phyloP scores from a whole-genome alignment of 2,888 invertebrate species.

The Perizoma flavofasciatum region DNA sequence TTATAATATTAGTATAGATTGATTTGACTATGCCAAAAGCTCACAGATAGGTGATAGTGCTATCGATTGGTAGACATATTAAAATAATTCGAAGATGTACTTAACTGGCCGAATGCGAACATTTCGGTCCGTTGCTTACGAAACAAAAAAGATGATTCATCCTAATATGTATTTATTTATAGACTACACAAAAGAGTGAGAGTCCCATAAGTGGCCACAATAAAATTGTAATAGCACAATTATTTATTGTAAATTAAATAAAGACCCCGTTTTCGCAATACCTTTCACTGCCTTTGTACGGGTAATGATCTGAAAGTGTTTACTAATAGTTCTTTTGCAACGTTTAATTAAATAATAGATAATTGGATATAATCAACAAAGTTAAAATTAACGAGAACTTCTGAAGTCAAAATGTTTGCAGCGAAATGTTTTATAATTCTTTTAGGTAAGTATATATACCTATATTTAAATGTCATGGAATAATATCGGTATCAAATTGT shows the following conservation, averaged over 20 bases:
- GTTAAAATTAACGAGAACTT: background rate
- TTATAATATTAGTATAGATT: too few relatives aligned
- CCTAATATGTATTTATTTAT: background rate
- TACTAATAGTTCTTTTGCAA: slow-evolving; percentile 22
- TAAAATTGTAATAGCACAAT: slow-evolving; percentile 26
- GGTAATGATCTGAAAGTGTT: slow-evolving; percentile 25
- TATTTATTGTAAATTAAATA: slow-evolving; percentile 23
- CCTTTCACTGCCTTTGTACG: slow-evolving; percentile 29
- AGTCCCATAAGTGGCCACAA: slow-evolving; percentile 20
- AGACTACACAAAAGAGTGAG: slow-evolving; percentile 20
- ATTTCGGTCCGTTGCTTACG: too few relatives aligned
- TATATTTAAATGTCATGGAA: too few relatives aligned
- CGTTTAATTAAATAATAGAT: slow-evolving; percentile 28
- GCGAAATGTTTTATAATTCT: background rate
- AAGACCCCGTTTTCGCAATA: slow-evolving; percentile 19
- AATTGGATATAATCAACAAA: slow-evolving; percentile 8
- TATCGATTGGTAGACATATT: too few relatives aligned
- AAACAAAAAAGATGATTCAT: slow-evolving; percentile 1
- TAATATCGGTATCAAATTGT: too few relatives aligned
- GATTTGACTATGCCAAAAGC: too few relatives aligned
- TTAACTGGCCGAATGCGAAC: too few relatives aligned
- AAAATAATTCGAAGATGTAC: too few relatives aligned
- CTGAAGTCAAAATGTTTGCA: background rate
- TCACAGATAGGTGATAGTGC: too few relatives aligned
- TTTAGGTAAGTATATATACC: background rate